Conservation (phyloP, 2,888 invertebrate species). For the Sesia bembeciformis region DNA sequence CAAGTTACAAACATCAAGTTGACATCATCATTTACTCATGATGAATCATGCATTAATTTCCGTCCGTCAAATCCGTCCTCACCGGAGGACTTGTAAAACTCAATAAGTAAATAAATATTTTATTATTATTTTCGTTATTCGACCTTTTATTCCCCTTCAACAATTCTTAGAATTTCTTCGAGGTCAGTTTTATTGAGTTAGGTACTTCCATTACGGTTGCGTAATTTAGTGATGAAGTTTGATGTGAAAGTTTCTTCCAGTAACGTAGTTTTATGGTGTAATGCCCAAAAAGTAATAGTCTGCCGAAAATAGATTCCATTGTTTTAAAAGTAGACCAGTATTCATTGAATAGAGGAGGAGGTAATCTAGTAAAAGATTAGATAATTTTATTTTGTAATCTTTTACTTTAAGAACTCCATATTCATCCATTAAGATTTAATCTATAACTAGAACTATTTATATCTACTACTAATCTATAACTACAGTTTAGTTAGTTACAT, state of each 20-base stretch:
- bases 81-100: neutral
- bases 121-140: neutral
- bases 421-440: no score
- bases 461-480: no score
- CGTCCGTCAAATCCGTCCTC: neutral
- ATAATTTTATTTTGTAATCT: neutral
- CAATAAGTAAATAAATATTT: neutral
- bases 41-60: neutral
- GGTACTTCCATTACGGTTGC: constrained; percentile 8
- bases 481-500: no score
- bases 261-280: constrained; percentile 13
- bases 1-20: neutral
- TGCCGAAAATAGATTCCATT: constrained; percentile 11
- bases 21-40: neutral
- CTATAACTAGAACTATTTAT: no score
- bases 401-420: no score
- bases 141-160: neutral
- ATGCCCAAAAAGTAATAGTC: constrained; percentile 12
- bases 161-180: neutral
- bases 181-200: constrained; percentile 2
- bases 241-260: constrained; percentile 15
- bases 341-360: neutral
- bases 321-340: constrained; percentile 3
- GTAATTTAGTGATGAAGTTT: constrained; percentile 14
- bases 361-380: neutral